A percentile compares a stretch with the other conserved stretches of the same genome.
These are phyloP conservation scores for Araneus ventricosus DNA, from an alignment of 1,140 invertebrate genomes.

Conservation along the genomic window DNA sequence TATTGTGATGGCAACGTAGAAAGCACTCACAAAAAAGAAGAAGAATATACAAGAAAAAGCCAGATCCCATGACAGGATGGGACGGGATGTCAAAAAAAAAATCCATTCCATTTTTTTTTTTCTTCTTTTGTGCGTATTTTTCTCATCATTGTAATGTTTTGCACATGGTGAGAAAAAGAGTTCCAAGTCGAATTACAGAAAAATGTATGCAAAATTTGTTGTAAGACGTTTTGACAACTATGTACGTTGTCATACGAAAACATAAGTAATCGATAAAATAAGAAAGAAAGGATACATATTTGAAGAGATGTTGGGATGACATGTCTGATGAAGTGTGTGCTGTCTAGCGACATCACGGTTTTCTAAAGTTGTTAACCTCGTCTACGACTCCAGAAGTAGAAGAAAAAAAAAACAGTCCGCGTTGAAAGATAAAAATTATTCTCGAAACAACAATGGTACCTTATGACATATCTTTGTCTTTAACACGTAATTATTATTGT, in stretches of 20 bases:
- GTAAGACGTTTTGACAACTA: not conserved
- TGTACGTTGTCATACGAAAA: not conserved
- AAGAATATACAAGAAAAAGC: not conserved
- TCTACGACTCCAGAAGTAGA: not conserved
- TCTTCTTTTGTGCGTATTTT: not conserved
- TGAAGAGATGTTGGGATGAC: not conserved
- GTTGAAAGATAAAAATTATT: too few species aligned
- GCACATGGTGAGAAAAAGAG: not conserved
- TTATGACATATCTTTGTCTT: too few species aligned
- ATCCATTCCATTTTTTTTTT: not conserved
- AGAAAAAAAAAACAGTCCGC: too few species aligned
- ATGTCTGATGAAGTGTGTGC: not conserved
- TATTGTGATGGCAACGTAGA: conserved; percentile 15
- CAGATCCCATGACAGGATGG: not conserved
- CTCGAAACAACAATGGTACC: too few species aligned
- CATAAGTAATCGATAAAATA: not conserved
- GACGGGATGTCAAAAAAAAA: not conserved
- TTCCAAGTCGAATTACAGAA: not conserved
- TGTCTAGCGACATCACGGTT: not conserved
- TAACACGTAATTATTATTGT: too few species aligned
- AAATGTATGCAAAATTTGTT: not conserved
- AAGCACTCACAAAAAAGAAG: not conserved
- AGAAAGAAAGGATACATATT: not conserved
- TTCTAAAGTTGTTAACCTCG: not conserved
- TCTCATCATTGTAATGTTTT: not conserved